Conservation (phyloP, 2,888 invertebrate species). For the Drosophila diplacantha region DNA sequence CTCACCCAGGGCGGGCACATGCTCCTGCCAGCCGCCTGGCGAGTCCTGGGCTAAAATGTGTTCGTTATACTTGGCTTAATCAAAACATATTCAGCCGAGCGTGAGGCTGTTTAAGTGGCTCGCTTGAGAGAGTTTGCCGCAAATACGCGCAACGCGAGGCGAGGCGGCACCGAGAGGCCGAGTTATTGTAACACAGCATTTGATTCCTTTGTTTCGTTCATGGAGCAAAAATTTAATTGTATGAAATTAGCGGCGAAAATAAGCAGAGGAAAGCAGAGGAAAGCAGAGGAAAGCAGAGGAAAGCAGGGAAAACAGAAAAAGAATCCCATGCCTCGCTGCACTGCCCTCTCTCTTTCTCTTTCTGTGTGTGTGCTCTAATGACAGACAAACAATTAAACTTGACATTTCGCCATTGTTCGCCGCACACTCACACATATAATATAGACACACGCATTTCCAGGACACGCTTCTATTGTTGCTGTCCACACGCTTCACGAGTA, state of each 20-base stretch:
- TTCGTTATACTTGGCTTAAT: slow-evolving; percentile 70
- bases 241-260: slow-evolving; percentile 54
- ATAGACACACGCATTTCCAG: slow-evolving; percentile 7
- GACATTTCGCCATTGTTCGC: slow-evolving; percentile 61
- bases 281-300: neutral
- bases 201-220: slow-evolving; percentile 63
- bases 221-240: slow-evolving; percentile 60
- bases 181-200: slow-evolving; percentile 69
- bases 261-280: neutral
- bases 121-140: slow-evolving; percentile 66
- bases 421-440: slow-evolving; percentile 12
- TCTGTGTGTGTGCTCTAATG: slow-evolving; percentile 51
- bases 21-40: neutral
- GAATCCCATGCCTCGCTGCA: slow-evolving; percentile 33
- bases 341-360: slow-evolving; percentile 7
- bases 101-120: slow-evolving; percentile 69
- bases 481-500: slow-evolving; percentile 22
- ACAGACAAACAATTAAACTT: slow-evolving; percentile 69
- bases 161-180: slow-evolving; percentile 29
- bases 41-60: slow-evolving; percentile 50
- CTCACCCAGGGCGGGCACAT: slow-evolving; percentile 28
- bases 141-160: slow-evolving; percentile 49
- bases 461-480: slow-evolving; percentile 23
- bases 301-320: slow-evolving; percentile 3
- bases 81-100: slow-evolving; percentile 71